Percentiles rank a stretch among this genome's conserved stretches.
These are phyloP conservation scores for Rhinoptilus africanus DNA, from an alignment of 2,113 vertebrate genomes.

Conservation along the genomic window DNA sequence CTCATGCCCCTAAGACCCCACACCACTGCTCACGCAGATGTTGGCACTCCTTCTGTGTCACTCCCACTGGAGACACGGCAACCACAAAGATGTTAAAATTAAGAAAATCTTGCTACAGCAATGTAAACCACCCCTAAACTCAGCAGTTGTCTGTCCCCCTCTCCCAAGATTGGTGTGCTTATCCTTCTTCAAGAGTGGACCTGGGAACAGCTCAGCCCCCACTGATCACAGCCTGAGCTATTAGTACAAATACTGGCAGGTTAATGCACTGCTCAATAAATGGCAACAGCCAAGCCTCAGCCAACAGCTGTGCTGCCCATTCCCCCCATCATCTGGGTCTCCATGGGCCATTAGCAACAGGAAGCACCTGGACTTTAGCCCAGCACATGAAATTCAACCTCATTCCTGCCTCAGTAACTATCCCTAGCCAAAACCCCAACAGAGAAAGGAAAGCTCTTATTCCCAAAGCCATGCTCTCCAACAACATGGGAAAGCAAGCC, in stretches of 20 bases:
- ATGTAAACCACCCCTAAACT: neutral
- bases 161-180: accelerated
- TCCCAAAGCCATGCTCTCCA: neutral
- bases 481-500: neutral
- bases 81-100: neutral
- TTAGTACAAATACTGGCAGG: neutral
- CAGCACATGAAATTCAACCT: neutral
- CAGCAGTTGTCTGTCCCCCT: accelerated
- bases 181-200: neutral
- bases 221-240: neutral
- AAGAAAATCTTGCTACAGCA: neutral
- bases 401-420: neutral
- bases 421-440: neutral
- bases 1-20: neutral
- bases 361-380: neutral
- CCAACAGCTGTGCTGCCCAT: neutral
- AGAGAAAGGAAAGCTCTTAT: neutral
- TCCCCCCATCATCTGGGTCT: neutral
- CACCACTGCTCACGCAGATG: neutral
- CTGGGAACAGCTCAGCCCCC: neutral
- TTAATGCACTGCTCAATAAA: neutral
- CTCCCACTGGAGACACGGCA: neutral
- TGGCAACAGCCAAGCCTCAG: neutral
- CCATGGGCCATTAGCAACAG: neutral
- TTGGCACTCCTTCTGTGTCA: neutral